Evolutionary conservation across 2,797 vertebrate genomes (phyloP).

Genomic region (Notolabrus celidotus): DNA sequence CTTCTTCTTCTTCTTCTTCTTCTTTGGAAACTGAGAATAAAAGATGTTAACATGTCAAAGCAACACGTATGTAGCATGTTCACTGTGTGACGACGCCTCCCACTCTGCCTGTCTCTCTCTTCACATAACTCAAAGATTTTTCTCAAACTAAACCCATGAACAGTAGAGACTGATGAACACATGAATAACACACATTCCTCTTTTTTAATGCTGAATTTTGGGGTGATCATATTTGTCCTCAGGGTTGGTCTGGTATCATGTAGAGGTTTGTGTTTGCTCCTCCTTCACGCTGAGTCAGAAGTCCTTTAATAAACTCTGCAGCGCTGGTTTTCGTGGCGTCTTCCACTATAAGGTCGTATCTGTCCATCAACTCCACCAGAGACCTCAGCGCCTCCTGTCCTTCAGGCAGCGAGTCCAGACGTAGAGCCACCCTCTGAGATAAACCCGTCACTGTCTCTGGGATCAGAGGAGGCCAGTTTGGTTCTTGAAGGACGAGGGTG

Average conservation of each 20-base stretch:
- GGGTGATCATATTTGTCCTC: too few species aligned
- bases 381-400: constrained; percentile 27
- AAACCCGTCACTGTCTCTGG: constrained; percentile 34
- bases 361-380: constrained; percentile 64
- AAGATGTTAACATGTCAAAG: too few species aligned
- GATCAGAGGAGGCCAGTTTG: constrained; percentile 21
- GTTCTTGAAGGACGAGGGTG: constrained; percentile 79
- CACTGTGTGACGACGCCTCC: too few species aligned
- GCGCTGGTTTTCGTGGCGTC: constrained; percentile 7
- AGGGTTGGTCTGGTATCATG: constrained; percentile 13
- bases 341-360: constrained; percentile 77
- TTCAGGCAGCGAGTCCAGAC: constrained; percentile 67
- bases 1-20: too few species aligned
- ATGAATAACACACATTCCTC: too few species aligned
- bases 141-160: too few species aligned
- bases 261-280: constrained; percentile 45
- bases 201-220: too few species aligned
- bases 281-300: neutral
- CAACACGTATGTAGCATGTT: too few species aligned
- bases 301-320: neutral
- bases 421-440: constrained; percentile 84
- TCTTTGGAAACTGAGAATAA: too few species aligned
- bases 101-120: too few species aligned
- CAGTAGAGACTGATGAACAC: too few species aligned
- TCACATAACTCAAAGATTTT: too few species aligned